Base-by-base conservation (phyloP, 2,888 invertebrate species). In the Hesperia comma region DNA sequence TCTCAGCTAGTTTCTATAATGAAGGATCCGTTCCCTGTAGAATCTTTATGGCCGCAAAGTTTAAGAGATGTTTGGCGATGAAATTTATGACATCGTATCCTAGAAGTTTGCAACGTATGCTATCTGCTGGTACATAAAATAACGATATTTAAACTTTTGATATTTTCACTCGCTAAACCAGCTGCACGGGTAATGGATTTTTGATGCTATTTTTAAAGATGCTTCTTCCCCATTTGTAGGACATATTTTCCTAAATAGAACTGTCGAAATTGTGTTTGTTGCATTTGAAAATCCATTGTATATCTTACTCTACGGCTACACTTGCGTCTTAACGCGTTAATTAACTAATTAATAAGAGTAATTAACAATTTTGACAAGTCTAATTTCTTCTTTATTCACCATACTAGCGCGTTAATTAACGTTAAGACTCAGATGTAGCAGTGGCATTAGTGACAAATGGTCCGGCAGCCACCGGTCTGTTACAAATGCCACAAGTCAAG, bases 1-100 rank as follows among this genome's bases (percentile, higher is more conserved):
- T 77, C 74, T 77, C 41, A 62, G 62, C 69, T 74, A 78, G 79
- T 77, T 80, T 78, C 79, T 81, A 80, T 80, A 82, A 83, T 83
- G 79, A 82, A 83, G 75, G 76, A 77, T 67, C 70, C 67, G 67
- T 63, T 71, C 68, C 70, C 68, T 71, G 74, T 77, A 69, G 72
- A 72, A 73, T 75, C 79, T 79, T 79, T 77, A 66, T 60, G 54
- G 19, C 46, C 43, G 10, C 60, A 6, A 66, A 66, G 66, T 66
- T 66, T 66, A 46, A 60, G 57, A 40, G 66, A 60, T 66, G 60
- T 66, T 66, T 60, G 58, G 54, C 60, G 58, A 66, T 60, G 54
- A 33, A 66, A 66, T 66, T 66, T 66, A 66, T 60, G 66, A 21
- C 41, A 66, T 58, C 64, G 56, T 58, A 53, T 64, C 53, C 60